These are phyloP conservation scores for Kryptopterus vitreolus DNA, from an alignment of 2,797 vertebrate species.

Conservation along the genomic window DNA sequence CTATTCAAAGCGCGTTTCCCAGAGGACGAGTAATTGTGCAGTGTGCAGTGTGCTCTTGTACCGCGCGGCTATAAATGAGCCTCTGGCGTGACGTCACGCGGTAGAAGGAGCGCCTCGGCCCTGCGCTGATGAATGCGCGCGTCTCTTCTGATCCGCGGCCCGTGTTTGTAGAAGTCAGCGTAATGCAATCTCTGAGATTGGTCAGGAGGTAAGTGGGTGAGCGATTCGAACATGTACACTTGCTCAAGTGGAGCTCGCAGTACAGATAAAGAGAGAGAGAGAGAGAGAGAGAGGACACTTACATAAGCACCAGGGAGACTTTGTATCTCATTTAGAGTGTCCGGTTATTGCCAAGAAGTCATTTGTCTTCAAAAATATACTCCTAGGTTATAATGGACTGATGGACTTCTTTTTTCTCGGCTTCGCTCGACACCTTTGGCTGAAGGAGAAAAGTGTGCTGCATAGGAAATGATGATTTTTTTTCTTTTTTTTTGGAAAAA, in stretches of 20 bases:
- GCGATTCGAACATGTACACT: conserved; percentile 56
- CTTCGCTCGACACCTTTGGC: conserved; percentile 42
- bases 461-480: conserved; percentile 18
- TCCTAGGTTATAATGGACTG: conserved; percentile 53
- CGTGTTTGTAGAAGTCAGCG: conserved; percentile 60
- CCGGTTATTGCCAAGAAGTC: conserved; percentile 44
- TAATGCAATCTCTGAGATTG: conserved; percentile 59
- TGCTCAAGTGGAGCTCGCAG: conserved; percentile 44
- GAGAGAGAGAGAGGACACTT: conserved; percentile 38
- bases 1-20: conserved; percentile 56
- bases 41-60: conserved; percentile 42
- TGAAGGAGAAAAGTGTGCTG: conserved; percentile 28
- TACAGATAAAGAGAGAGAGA: neutral
- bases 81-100: conserved; percentile 49
- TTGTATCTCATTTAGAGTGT: conserved; percentile 55
- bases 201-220: conserved; percentile 55
- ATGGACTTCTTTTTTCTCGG: conserved; percentile 30
- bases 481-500: neutral
- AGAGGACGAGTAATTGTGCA: conserved; percentile 51
- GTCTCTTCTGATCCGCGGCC: conserved; percentile 55
- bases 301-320: conserved; percentile 51
- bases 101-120: neutral
- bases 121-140: conserved; percentile 59
- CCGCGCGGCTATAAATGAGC: conserved; percentile 43
- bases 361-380: conserved; percentile 53